Evolutionary conservation across 2,113 vertebrate genomes (phyloP), one percentile per base, ranked within the genome.

Genomic region (Dissostichus mawsoni): DNA sequence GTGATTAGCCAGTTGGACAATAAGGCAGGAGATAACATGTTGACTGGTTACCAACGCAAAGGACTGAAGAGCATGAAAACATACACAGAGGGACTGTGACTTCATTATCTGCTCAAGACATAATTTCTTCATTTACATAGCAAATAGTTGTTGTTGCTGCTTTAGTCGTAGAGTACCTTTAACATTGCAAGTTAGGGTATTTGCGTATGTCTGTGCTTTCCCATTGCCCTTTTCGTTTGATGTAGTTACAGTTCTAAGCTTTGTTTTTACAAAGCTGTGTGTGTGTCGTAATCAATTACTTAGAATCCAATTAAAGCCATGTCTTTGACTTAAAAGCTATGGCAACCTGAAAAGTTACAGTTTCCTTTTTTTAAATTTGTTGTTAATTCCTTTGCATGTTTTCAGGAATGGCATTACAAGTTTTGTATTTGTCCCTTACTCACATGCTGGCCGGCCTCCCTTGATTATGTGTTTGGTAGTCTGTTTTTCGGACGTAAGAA

Each of bases 401-500:
- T 47, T 82, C 48, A 11, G 55, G 10, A 83, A 66, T 75, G 20
- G 57, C 55, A 52, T 62, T 44, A n/a, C 66, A 72, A 52, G 45
- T 25, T 17, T 83, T 80, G 84, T 58, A 74, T 86, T 59, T 79
- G 51, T 63, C 17, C 65, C 14, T 52, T 13, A 25, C 11, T 69
- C 62, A 79, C 45, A 8, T 82, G 81, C 75, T 86, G 61, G 48
- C 62, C 50, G 77, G 50, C 67, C 71, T 44, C 53, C 74, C n/a
- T 67, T 83, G 72, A 89, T 90, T 80, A 84, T 87, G 79, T 89
- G 85, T 90, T 89, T 85, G 88, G 84, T 82, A 88, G 90, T 90
- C 81, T 80, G 89, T 89, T 89, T 84, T 89, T 91, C 88, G 91
- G 92, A 91, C 67, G n/a, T 85, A 88, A 92, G 89, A 91, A 92